Evolutionary conservation across 2,888 invertebrate species (phyloP), one percentile per base, ranked within the genome.

Genomic region (Taphrorychus bicolor): DNA sequence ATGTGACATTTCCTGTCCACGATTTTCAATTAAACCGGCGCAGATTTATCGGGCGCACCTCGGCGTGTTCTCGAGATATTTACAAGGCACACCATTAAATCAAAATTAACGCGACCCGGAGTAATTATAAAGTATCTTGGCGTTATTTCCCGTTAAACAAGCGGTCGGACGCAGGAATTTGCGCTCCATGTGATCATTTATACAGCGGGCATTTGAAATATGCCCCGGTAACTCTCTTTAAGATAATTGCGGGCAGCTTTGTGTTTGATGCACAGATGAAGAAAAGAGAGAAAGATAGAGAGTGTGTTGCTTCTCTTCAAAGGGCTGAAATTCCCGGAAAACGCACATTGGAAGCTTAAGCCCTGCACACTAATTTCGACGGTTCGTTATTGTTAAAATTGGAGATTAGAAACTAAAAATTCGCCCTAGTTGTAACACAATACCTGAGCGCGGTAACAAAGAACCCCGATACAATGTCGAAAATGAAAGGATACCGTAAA

Each of bases 121-220:
- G 54, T 63, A 63, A 59, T 66, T 66, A 66, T 59, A 45, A 59
- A 66, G 59, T 41, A 66, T 54, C 48, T 60, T 18, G 18, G 19
- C 53, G 45, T 54, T 42, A 45, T 59, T 52, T 65, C 58, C 65
- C 65, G 65, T 65, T 65, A 65, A 59, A 59, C 59, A 59, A 65
- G 65, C 65, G 59, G 59, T 58, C 52, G 45, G 49, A 32, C 19
- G 42, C 53, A 45, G 42, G 65, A 65, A 65, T 65, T 59, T 52
- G 65, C 53, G 45, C 58, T 65, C 45, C 53, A 59, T 64, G 59
- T 53, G 53, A 65, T 65, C 48, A 64, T 65, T 65, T 45, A 45
- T 45, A 63, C 52, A 41, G 23, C 21, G 45, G 59, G 65, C 65
- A 65, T 65, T 65, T 65, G 59, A 65, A 65, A 45, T 65, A 65